Percentiles rank a stretch among this genome's conserved stretches.
Evolutionary conservation across 2,797 vertebrate genomes (phyloP).

Genomic region (Siniperca scherzeri): DNA sequence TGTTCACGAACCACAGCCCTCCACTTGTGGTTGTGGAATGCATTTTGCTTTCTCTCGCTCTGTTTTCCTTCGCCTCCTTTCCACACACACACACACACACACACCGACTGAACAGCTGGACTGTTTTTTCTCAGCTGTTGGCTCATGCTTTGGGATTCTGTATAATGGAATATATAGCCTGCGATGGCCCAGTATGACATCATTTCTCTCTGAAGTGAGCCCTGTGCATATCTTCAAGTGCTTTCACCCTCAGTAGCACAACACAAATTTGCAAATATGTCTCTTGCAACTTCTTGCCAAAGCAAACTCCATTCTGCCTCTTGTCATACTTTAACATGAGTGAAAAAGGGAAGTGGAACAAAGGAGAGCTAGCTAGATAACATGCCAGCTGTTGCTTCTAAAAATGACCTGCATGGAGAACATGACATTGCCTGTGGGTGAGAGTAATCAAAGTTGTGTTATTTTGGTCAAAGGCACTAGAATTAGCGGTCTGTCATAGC

Average conservation of each 20-base stretch:
- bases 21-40: constrained; percentile 71
- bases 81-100: constrained; percentile 27
- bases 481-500: constrained; percentile 53
- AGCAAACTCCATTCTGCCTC: constrained; percentile 18
- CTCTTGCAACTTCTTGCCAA: constrained; percentile 18
- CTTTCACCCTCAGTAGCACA: background rate
- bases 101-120: constrained; percentile 59
- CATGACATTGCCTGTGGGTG: constrained; percentile 23
- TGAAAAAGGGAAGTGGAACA: constrained; percentile 6
- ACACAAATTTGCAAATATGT: constrained; percentile 3
- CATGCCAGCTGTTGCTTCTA: constrained; percentile 25
- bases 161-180: constrained; percentile 51
- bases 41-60: constrained; percentile 47
- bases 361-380: constrained; percentile 3
- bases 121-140: constrained; percentile 55
- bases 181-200: constrained; percentile 60
- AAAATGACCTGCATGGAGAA: constrained; percentile 12
- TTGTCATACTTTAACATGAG: background rate
- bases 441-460: constrained; percentile 49
- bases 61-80: constrained; percentile 23
- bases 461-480: constrained; percentile 56
- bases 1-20: constrained; percentile 63
- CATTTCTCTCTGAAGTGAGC: constrained; percentile 31
- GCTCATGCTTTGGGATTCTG: constrained; percentile 42
- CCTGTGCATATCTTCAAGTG: background rate